phyloP scores from a whole-genome alignment of 2,113 vertebrate genomes.

The Notechis scutatus region DNA sequence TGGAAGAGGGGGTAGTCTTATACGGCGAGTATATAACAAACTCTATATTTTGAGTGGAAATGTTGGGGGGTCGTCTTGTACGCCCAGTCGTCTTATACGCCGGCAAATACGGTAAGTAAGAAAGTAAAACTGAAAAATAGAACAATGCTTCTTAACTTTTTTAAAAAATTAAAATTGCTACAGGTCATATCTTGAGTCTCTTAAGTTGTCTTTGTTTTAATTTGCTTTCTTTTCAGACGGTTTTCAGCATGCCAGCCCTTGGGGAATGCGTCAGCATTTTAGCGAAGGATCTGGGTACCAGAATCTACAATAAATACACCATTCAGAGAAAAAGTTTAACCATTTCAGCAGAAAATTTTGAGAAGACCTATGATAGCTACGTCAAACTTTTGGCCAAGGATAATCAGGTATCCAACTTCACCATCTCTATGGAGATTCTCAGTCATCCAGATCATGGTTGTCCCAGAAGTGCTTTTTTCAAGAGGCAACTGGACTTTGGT shows the following conservation, averaged over 20 bases:
- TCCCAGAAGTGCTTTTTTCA: no score
- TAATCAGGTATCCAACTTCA: slow-evolving; percentile 65
- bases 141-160: not conserved
- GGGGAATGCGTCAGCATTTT: slow-evolving; percentile 78
- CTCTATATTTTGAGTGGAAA: no score
- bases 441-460: no score
- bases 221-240: slow-evolving; percentile 60
- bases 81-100: no score
- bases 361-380: slow-evolving; percentile 73
- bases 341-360: slow-evolving; percentile 69
- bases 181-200: not conserved
- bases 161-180: not conserved
- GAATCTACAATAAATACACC: slow-evolving; percentile 71
- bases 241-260: slow-evolving; percentile 75
- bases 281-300: slow-evolving; percentile 74
- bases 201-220: not conserved
- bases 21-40: no score
- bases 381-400: slow-evolving; percentile 80
- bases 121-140: not conserved
- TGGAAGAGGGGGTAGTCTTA: no score
- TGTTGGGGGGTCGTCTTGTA: no score
- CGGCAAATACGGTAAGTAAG: no score
- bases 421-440: no score
- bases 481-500: no score
- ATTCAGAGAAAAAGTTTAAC: slow-evolving; percentile 70